Evolutionary conservation across 2,888 invertebrate species (phyloP).

Genomic region (Trachelus troglodyta): DNA sequence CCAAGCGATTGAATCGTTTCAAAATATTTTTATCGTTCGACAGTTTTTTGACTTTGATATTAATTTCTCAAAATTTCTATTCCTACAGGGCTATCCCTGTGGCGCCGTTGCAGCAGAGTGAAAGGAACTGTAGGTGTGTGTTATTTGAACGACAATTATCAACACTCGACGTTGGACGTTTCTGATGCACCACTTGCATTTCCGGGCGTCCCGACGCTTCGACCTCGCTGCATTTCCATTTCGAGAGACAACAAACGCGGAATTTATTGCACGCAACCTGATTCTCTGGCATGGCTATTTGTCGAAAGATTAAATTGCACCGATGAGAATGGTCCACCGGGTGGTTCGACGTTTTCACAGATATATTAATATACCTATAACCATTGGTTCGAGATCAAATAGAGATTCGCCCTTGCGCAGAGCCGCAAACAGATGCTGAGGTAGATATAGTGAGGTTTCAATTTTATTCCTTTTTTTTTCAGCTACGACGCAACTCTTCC

Average conservation of each 20-base stretch:
- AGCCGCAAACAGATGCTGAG: not conserved
- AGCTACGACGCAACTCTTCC: not conserved
- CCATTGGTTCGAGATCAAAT: not conserved
- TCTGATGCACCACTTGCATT: not conserved
- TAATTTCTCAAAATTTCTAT: not conserved
- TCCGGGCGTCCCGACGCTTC: not conserved
- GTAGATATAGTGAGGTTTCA: not conserved
- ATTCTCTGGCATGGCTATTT: slow-evolving; percentile 30
- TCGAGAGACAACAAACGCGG: not conserved
- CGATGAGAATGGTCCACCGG: slow-evolving; percentile 4
- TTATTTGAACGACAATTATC: not conserved
- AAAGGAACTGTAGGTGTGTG: not conserved
- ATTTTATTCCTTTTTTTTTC: not conserved
- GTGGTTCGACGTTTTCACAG: not conserved
- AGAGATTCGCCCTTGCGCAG: not conserved
- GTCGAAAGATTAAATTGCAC: slow-evolving; percentile 38
- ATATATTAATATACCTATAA: not conserved
- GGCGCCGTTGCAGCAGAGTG: not conserved
- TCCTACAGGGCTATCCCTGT: not conserved
- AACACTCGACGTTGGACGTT: not conserved
- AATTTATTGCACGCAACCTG: slow-evolving; percentile 32
- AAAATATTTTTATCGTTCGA: no score
- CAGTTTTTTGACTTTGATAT: not conserved
- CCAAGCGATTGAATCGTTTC: no score
- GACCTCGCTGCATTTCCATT: not conserved